Conservation (phyloP, 2,888 invertebrate species). For the Patella ulyssiponensis region DNA sequence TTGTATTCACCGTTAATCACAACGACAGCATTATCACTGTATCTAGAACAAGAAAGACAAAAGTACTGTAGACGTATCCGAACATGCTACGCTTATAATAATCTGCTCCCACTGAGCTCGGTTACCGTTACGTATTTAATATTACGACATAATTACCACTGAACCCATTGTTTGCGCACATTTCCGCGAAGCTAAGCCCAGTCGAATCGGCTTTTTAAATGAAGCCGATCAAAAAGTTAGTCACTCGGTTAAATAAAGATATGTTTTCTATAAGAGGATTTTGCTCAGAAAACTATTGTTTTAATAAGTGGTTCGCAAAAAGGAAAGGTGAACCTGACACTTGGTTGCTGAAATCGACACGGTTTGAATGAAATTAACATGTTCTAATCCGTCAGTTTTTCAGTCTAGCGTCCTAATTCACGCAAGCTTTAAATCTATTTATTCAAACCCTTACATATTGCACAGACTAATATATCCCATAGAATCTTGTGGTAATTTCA, state of each 20-base stretch:
- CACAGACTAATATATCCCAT: no score
- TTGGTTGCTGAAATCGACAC: background rate
- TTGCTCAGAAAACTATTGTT: background rate
- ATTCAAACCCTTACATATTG: no score
- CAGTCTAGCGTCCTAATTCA: no score
- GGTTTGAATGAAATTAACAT: background rate
- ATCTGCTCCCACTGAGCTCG: background rate
- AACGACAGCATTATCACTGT: no score
- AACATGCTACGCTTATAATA: background rate
- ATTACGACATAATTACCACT: background rate
- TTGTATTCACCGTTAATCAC: background rate
- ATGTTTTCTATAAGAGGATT: background rate
- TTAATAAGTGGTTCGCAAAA: background rate
- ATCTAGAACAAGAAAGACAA: background rate
- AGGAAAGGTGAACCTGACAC: background rate
- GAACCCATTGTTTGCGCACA: background rate
- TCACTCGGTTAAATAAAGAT: background rate
- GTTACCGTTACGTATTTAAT: background rate
- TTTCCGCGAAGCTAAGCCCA: background rate
- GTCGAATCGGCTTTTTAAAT: background rate
- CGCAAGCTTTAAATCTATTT: no score
- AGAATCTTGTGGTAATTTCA: no score
- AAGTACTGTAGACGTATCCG: background rate
- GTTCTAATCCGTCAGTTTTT: no score
- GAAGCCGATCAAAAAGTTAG: constrained; percentile 1